Evolutionary conservation across 2,888 invertebrate species (phyloP), one percentile per base, ranked within the genome.

Genomic region (Capitulum mitella): DNA sequence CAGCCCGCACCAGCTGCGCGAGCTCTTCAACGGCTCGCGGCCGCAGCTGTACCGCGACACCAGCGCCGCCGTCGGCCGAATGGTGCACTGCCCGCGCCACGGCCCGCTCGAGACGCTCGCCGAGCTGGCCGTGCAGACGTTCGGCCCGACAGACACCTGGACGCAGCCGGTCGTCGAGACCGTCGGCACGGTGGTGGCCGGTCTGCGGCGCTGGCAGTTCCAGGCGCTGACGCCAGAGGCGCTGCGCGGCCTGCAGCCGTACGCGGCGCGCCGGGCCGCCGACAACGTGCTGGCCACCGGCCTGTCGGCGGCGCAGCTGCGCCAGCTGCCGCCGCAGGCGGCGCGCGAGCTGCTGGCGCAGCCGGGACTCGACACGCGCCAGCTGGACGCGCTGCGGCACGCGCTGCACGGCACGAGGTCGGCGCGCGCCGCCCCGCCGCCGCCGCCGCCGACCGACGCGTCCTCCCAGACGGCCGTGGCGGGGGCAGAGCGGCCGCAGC

Each of bases 1-100:
- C 46, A 29, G 22, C n/a, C 29, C 46, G 46, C 32, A n/a, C 76
- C 43, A 46, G 76, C 46, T 76, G 29, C 29, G 46, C 14, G 29
- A 46, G 76, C 76, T 76, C 46, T 76, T 76, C 46, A 46, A 46
- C 46, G 29, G 12, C 46, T 37, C 76, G 19, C 29, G 22, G 29
- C 70, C 70, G 70, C 70, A 70, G 19, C 46, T 76, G 46, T 76
- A 76, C 46, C 76, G 76, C 46, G 76, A 43, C 46, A 76, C 46
- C 16, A 12, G n/a, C 29, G 43, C 76, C 29, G 32, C 46, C 29
- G 46, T 76, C 46, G 76, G 76, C 46, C 76, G 46, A 46, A 46
- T 43, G n/a, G 76, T 19, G 14, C 12, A 6, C 43, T 76, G 76
- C 46, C 29, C 29, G 19, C n/a, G 16, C 46, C 19, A 32, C 46